Base-by-base conservation (phyloP, 2,888 invertebrate species). In the Notodonta dromedarius region DNA sequence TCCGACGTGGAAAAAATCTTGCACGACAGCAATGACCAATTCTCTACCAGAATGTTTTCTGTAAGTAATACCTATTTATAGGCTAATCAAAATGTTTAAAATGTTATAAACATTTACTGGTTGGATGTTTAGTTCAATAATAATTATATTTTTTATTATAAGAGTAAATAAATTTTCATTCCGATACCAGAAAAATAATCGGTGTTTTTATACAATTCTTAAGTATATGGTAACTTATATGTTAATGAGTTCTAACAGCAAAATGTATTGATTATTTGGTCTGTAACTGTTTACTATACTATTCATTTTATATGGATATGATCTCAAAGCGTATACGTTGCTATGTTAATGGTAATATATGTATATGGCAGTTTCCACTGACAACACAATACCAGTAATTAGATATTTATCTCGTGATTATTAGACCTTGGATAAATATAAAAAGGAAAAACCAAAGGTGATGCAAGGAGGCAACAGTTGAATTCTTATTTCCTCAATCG, bases 1-100 rank as follows among this genome's bases (percentile, higher is more conserved):
- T 57, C 58, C 0, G 66, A 71, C 0, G 54, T 69, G 0, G 67
- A 71, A 42, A 71, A 71, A 14, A 42, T 78, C 0, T 76, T 89
- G 7, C 76, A 70, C 24, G 51, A 71, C 13, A 80, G 78, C 55
- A 90, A 82, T 71, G 82, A 86, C 40, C 67, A 76, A 16, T 90
- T 91, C 56, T 85, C 88, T 0, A 77, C 85, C 3, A 80, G 78
- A 42, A 83, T 91, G 84, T 88, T 89, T 59, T 60, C 78, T 35
- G 91, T 91, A 78, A 89, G 88, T 85, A 62, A 16, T n/a, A n/a
- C 13, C 56, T 51, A 24, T 46, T 5, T 14, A 5, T 16, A 16
- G 16, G 4, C 50, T 13, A 11, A 46, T 46, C 46, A 46, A 5
- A 13, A 35, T 3, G 0, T 0, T 35, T 35, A 35, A 35, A 35